A percentile compares a stretch with the other conserved stretches of the same genome.
phyloP scores from a whole-genome alignment of 2,888 invertebrate genomes.

The Hofmannophila pseudospretella region DNA sequence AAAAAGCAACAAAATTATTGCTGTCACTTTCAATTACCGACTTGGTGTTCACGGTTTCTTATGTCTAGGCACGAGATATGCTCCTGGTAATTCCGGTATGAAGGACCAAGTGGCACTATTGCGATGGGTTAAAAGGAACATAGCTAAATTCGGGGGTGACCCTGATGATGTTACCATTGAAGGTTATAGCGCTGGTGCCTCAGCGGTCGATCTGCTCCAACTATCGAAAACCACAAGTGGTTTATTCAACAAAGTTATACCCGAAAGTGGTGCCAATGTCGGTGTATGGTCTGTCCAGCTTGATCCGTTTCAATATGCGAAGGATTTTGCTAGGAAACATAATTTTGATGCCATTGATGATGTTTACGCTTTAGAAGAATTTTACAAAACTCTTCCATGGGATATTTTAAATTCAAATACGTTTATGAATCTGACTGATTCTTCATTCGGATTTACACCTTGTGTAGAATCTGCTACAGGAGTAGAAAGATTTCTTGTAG shows the following conservation, averaged over 20 bases:
- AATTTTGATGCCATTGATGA: conserved; percentile 30
- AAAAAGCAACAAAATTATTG: conserved; percentile 21
- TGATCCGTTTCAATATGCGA: conserved; percentile 36
- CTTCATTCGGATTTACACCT: conserved; percentile 14
- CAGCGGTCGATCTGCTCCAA: conserved; percentile 35
- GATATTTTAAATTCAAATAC: conserved; percentile 24
- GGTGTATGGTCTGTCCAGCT: conserved; percentile 28
- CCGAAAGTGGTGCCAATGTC: conserved; percentile 39
- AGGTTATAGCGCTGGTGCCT: conserved; percentile 38
- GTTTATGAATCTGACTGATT: conserved; percentile 19
- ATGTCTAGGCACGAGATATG: conserved; percentile 30
- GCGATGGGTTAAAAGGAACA: conserved; percentile 44
- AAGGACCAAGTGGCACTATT: conserved; percentile 40
- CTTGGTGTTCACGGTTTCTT: conserved; percentile 33
- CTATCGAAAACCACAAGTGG: conserved; percentile 31
- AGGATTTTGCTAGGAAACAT: conserved; percentile 23
- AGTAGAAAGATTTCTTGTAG: conserved; percentile 28
- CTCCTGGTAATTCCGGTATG: conserved; percentile 43
- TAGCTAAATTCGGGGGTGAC: conserved; percentile 41
- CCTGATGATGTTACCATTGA: conserved; percentile 39
- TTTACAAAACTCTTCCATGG: conserved; percentile 31
- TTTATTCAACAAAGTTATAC: conserved; percentile 38
- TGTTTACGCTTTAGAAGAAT: conserved; percentile 33
- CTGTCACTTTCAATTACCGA: conserved; percentile 31
- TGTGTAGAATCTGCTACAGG: conserved; percentile 21